Base-by-base conservation (phyloP, 2,888 invertebrate species). In the Campopleginae sp. region DNA sequence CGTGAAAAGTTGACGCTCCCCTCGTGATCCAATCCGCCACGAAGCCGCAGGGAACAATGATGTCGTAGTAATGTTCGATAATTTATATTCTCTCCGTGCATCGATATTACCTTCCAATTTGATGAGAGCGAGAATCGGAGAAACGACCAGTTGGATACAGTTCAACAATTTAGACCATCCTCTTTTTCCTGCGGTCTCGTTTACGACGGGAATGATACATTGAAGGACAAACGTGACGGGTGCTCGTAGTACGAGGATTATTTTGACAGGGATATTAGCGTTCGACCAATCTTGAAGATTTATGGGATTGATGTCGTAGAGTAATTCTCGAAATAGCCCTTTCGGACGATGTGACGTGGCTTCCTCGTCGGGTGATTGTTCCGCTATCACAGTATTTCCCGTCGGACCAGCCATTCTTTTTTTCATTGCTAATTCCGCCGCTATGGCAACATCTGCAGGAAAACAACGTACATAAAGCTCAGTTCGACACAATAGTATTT, bases 101-200 rank as follows among this genome's bases (percentile, higher is more conserved):
- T 19, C 63, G 88, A 31, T 14, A 23, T 88, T 86, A 93, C 93
- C 87, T 58, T 90, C 86, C 51, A 93, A 93, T 58, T 94, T 90
- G 85, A 94, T 92, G 44, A 94, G 86, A n/a, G 91, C 87, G 44
- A 94, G 90, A 19, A 94, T 84, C 27, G 95, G 95, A 23, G 95
- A 94, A 14, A 94, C 88, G 46, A 95, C 90, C 71, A 95, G 92
- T 88, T 96, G 95, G 5, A 95, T 85, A 54, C 94, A 93, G 87
- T 95, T 95, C 19, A 96, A 92, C 63, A 95, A 91, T 88, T 95
- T 94, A 82, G 95, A 95, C 96, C 96, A 96, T 74, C 95, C 95
- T 82, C 94, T 91, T 82, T 94, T 94, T 80, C 92, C 93, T 2
- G 94, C 93, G 12, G 93, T 93, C 83, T 94, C 92, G 87, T 95